Evolutionary conservation across 37 sponge, comb jelly and placozoan genomes (phyloP).

Genomic region (Aplysina aerophoba): DNA sequence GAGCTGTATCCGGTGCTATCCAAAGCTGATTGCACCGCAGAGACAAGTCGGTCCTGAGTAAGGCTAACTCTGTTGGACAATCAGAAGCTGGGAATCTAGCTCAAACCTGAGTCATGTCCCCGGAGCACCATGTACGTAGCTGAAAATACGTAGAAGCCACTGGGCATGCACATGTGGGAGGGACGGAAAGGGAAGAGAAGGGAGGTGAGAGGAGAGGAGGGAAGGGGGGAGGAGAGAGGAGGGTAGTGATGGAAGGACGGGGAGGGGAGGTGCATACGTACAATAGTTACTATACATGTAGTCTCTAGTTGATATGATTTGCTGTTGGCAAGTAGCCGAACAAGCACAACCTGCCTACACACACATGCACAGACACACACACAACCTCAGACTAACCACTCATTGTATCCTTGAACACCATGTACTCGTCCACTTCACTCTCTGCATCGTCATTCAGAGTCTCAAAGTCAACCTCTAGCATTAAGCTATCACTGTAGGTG

Average conservation of each 20-base stretch:
- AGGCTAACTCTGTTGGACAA: background rate
- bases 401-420: slow-evolving; percentile 58
- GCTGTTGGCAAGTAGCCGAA: no score
- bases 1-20: background rate
- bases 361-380: no score
- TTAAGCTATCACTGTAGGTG: slow-evolving; percentile 38
- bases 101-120: background rate
- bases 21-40: background rate
- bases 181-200: background rate
- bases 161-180: background rate
- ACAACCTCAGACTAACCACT: slow-evolving; percentile 31
- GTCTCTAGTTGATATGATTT: no score
- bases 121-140: background rate
- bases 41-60: background rate
- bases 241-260: background rate
- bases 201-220: background rate
- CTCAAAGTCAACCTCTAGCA: slow-evolving; percentile 79
- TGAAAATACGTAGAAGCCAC: background rate
- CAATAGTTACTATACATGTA: no score
- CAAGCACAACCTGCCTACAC: no score
- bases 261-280: no score
- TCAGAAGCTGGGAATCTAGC: background rate
- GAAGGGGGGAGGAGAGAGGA: background rate
- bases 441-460: slow-evolving; percentile 86
- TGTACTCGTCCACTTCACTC: slow-evolving; percentile 70